These are phyloP conservation scores for Aphaenogaster ashmeadi DNA, from an alignment of 1,140 invertebrate genomes.

Conservation along the genomic window DNA sequence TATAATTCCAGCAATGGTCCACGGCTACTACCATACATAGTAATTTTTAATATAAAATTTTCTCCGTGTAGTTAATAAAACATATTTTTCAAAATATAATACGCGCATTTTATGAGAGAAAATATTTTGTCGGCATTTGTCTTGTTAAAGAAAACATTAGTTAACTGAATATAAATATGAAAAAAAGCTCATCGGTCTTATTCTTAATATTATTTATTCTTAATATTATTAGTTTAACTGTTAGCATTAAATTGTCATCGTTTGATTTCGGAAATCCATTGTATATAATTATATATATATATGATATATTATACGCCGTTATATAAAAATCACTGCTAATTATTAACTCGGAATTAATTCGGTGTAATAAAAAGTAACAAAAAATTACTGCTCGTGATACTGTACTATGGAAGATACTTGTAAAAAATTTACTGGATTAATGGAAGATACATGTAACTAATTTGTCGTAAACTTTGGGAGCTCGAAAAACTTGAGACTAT, in stretches of 20 bases:
- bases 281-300: neutral
- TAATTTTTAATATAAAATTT: no score
- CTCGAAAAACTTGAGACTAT: neutral
- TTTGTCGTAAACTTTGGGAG: neutral
- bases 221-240: no score
- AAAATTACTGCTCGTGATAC: neutral
- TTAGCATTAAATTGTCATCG: neutral
- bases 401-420: neutral
- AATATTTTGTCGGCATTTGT: neutral
- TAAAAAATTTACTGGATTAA: neutral
- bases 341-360: neutral
- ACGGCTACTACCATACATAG: no score
- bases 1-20: no score
- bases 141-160: neutral
- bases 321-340: neutral
- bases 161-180: neutral
- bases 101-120: neutral
- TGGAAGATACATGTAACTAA: neutral
- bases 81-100: constrained; percentile 6
- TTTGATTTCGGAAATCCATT: neutral
- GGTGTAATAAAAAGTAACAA: neutral
- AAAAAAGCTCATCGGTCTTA: no score
- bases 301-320: neutral
- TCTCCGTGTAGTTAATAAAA: constrained; percentile 9
- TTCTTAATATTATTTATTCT: no score